These are phyloP conservation scores for Mongoloraphidia duomilia DNA, from an alignment of 2,888 invertebrate species.

Conservation along the genomic window DNA sequence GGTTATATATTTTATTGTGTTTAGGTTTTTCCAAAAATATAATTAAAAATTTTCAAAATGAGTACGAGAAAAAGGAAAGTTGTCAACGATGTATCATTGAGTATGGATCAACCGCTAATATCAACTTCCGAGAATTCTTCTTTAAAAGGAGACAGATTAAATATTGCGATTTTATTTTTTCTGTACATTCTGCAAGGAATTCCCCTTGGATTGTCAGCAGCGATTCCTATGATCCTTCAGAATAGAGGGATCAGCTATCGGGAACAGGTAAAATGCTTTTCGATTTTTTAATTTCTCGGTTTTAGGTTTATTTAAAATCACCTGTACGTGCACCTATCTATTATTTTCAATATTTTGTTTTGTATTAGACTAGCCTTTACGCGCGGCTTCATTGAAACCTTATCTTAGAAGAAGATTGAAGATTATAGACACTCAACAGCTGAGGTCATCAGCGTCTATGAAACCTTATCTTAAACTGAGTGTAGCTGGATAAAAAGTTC, in stretches of 20 bases:
- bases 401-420: no score
- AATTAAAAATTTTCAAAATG: neutral
- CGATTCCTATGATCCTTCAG: constrained; percentile 90
- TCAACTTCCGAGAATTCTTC: neutral
- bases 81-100: neutral
- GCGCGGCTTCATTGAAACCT: no score
- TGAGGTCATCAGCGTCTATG: no score
- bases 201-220: constrained; percentile 85
- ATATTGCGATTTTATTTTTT: constrained; percentile 77
- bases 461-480: no score
- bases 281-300: constrained; percentile 14
- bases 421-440: no score
- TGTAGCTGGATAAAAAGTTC: no score
- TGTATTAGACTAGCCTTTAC: no score
- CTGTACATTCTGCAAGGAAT: constrained; percentile 91
- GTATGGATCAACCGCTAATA: neutral
- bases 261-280: constrained; percentile 52
- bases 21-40: neutral
- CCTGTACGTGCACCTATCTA: no score
- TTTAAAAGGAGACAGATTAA: constrained; percentile 59
- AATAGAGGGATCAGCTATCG: constrained; percentile 86
- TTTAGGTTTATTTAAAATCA: neutral
- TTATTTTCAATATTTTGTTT: no score
- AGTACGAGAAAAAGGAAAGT: constrained; percentile 1
- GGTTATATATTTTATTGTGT: neutral